Evolutionary conservation across 2,888 invertebrate species (phyloP).

Genomic region (Ichneumoninae sp.): DNA sequence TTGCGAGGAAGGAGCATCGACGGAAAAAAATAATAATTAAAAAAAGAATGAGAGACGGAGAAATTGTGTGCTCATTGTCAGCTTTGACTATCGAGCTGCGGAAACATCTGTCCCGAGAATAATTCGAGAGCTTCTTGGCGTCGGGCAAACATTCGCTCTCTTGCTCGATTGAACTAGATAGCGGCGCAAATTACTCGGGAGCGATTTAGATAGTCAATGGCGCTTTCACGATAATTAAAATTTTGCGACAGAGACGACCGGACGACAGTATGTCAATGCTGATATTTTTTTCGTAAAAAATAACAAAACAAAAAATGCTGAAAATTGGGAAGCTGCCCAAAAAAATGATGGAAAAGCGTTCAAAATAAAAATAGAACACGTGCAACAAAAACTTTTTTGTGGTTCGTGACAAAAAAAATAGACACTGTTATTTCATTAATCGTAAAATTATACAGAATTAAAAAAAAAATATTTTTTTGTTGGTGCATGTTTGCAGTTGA

Average conservation of each 20-base stretch:
- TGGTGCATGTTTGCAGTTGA: not conserved
- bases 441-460: not conserved
- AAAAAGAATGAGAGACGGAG: not conserved
- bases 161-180: not conserved
- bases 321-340: not conserved
- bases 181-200: not conserved
- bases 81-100: slow-evolving; percentile 6
- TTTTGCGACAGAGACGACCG: not conserved
- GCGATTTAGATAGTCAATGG: slow-evolving; percentile 1
- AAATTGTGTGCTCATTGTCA: slow-evolving; percentile 5
- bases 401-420: too few relatives aligned
- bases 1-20: not conserved
- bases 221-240: slow-evolving; percentile 27
- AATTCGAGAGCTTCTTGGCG: slow-evolving; percentile 19
- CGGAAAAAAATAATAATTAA: not conserved
- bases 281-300: not conserved
- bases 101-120: not conserved
- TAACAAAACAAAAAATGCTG: not conserved
- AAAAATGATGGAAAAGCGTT: not conserved
- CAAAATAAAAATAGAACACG: too few relatives aligned
- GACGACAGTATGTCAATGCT: not conserved
- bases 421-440: not conserved
- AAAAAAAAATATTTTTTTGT: not conserved
- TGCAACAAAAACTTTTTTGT: too few relatives aligned
- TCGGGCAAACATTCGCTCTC: slow-evolving; percentile 1